Base-by-base conservation (phyloP, 2,888 invertebrate species). In the Drosophila formosana region DNA sequence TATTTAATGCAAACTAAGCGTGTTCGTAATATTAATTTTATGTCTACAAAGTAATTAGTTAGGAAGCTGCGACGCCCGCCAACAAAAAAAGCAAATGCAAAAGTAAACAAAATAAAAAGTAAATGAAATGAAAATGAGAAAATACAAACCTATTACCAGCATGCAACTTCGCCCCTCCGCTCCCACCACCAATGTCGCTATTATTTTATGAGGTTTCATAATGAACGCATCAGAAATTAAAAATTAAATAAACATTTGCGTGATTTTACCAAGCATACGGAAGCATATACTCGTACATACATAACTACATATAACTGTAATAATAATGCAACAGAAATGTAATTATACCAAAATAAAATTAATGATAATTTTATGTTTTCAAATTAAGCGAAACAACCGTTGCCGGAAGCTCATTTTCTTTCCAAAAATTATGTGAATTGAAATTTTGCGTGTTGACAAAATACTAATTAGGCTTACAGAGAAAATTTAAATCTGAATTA, bases 311-410 rank as follows among this genome's bases (percentile, higher is more conserved):
- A 53, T 64, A 53, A 56, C 50, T 61, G 43, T 55, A 75, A 81
- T 70, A 80, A 68, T 71, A 67, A 75, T 68, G 67, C 63, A 80
- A 74, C 67, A 78, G 65, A 78, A 75, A 88, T 83, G 85, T 85
- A 88, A 83, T 85, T 83, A 83, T 83, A 83, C 82, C 82, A 75
- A 87, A 81, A 85, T 80, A 88, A 82, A 85, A 82, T 79, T 84
- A 84, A 85, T 76, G 80, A 80, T 87, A 83, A 84, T 80, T 85
- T 82, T 82, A 88, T 83, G 86, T 82, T 87, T 83, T 75, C 71
- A 84, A 84, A 82, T 84, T 82, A 82, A 82, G 87, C 79, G 13
- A 71, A 74, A 66, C 61, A 69, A 71, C 63, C 55, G 63, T 51
- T 53, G 46, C 61, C 23, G 57, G 25, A 41, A 37, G 37, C 55